Conservation (phyloP, 2,113 vertebrate genomes). For the Poeciliopsis occidentalis region DNA sequence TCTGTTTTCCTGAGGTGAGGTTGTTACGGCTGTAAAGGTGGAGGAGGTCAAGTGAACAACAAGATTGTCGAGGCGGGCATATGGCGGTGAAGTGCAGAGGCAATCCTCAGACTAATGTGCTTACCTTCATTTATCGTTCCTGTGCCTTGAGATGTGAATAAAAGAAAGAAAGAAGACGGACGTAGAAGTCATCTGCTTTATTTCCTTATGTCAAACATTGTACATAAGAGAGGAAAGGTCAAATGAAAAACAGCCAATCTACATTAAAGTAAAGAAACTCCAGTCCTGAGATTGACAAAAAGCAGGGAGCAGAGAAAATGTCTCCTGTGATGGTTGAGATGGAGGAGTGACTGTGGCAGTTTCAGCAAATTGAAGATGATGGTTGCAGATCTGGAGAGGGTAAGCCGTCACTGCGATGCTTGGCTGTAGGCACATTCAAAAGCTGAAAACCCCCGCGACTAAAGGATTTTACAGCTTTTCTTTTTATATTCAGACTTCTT, state of each 20-base stretch:
- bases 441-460: conserved; percentile 72
- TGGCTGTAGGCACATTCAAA: conserved; percentile 78
- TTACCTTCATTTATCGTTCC: conserved; percentile 51
- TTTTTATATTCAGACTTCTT: conserved; percentile 75
- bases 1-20: conserved; percentile 4
- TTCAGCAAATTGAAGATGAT: too few species aligned
- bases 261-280: too few species aligned
- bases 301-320: too few species aligned
- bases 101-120: conserved; percentile 65
- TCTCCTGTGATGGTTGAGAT: too few species aligned
- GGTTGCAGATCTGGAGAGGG: too few species aligned
- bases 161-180: conserved; percentile 22
- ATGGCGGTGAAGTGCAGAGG: conserved; percentile 56
- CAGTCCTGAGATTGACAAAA: too few species aligned
- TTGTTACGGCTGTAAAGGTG: conserved; percentile 36
- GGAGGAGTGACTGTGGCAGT: too few species aligned
- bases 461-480: conserved; percentile 79
- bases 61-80: conserved; percentile 55
- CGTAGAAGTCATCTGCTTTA: conserved; percentile 76
- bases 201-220: conserved; percentile 80
- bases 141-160: conserved; percentile 14
- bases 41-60: conserved; percentile 56
- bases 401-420: conserved; percentile 78
- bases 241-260: too few species aligned
- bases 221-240: conserved; percentile 74